Evolutionary conservation across 2,113 vertebrate species (phyloP).

Genomic region (Typhlomys cinereus): DNA sequence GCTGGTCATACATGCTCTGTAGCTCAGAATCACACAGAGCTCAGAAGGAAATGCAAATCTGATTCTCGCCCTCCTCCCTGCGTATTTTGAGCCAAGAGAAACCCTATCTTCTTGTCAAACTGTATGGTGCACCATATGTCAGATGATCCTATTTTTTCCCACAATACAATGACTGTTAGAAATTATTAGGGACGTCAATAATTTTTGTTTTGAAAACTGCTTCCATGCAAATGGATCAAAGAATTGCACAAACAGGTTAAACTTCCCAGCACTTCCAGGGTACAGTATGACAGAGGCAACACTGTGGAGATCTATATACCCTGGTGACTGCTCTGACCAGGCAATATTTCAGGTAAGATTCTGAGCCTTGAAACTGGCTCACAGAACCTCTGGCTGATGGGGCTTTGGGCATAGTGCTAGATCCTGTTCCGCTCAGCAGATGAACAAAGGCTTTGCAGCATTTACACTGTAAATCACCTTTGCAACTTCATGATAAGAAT

Average conservation of each 20-base stretch:
- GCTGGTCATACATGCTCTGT: not conserved
- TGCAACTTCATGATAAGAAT: not conserved
- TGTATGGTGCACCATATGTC: not conserved
- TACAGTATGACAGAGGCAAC: not conserved
- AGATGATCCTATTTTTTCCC: not conserved
- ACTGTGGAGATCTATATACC: not conserved
- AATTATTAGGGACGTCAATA: not conserved
- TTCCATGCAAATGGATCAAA: constrained; percentile 20
- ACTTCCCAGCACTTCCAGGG: not conserved
- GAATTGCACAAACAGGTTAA: not conserved
- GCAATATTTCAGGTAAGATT: not conserved
- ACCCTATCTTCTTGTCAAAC: constrained; percentile 13
- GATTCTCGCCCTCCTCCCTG: not conserved
- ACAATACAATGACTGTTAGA: not conserved
- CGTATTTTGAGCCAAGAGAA: constrained; percentile 6
- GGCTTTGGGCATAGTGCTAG: not conserved
- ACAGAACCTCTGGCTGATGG: not conserved
- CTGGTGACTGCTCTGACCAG: not conserved
- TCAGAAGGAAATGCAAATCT: not conserved
- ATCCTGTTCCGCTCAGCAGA: not conserved
- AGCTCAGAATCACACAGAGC: not conserved
- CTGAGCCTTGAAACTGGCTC: not conserved
- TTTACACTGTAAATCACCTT: not conserved
- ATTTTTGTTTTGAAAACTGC: not conserved
- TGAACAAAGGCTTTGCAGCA: not conserved